Evolutionary conservation across 2,888 invertebrate genomes (phyloP), one percentile per base, ranked within the genome.

Genomic region (Mesopsocus fuscifrons): DNA sequence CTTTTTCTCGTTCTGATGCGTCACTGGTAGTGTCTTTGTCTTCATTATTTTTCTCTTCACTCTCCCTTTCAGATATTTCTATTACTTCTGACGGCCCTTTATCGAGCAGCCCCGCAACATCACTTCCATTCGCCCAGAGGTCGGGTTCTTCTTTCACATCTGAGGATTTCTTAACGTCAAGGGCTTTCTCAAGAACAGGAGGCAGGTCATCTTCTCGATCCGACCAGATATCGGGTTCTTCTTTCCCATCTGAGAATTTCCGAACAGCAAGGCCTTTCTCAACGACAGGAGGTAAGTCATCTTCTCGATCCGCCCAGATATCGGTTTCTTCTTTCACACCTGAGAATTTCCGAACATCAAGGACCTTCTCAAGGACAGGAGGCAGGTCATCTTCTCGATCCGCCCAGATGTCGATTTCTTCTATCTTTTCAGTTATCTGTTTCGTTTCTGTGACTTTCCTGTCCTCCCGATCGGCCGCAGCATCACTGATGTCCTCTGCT

Each of bases 301-400:
- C 18, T 17, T 17, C 20, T 38, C 38, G 16, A 38, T 38, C 38
- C 11, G 18, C 38, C 38, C 38, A 38, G 20, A 38, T 17, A 38
- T 38, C 38, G 20, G n/a, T n/a, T n/a, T n/a, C n/a, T n/a, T n/a
- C n/a, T n/a, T n/a, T n/a, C n/a, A n/a, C n/a, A n/a, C n/a, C n/a
- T n/a, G n/a, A n/a, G n/a, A n/a, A n/a, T n/a, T n/a, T n/a, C n/a
- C n/a, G n/a, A n/a, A n/a, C n/a, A n/a, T n/a, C n/a, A n/a, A n/a
- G n/a, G n/a, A n/a, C n/a, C 3, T 3, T 9, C 16, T 15, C 16
- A 17, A 26, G 8, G 26, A 26, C 26, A 26, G 11, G 26, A 11
- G 26, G 26, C 6, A 11, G 8, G 18, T 38, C 38, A 38, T 38
- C 18, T 17, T 17, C 20, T 38, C 38, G 16, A 38, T 38, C 38